Evolutionary conservation across 2,113 vertebrate species (phyloP), one percentile per base, ranked within the genome.

Genomic region (Lynx canadensis): DNA sequence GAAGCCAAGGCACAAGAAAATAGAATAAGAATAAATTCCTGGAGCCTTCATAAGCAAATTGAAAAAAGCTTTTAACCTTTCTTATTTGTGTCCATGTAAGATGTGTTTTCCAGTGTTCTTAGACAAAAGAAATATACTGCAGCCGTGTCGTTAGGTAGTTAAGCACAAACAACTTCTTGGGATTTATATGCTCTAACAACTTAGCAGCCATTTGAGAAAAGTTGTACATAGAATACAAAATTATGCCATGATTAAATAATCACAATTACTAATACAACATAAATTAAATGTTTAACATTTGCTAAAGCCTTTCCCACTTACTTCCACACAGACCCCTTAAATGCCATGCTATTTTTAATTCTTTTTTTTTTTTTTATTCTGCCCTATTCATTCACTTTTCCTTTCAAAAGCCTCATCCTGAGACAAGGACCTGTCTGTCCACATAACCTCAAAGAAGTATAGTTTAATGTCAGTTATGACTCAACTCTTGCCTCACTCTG

Each of bases 191-290:
- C 13, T 80, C 33, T 41, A 91, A 57, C 9, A 68, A 33, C 1
- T 74, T 85, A 76, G 10, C 50, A 74, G 38, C n/a, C 29, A 57
- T 74, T 27, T 88, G 36, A 85, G 57, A 69, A 88, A 85, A 79
- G 15, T 7, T 65, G n/a, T 41, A 79, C 29, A 36, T 1, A 45
- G 48, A 87, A 45, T 74, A 91, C 2, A 81, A 89, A 97, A 65
- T 92, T 76, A 76, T 50, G 88, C 57, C 25, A 84, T 73, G 91
- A 48, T 82, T n/a, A 89, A 94, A 73, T 52, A 89, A 38, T 29
- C 45, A 90, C 50, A 90, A 31, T 71, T 95, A 80, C 63, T 52
- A 73, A 86, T 55, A 76, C 10, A 23, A 84, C 33, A 7, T 84
- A 36, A 79, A 50, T 45, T 73, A 65, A 78, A 82, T 71, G 19